Base-by-base conservation (phyloP, 1,140 invertebrate genomes). In the Bombus terrestris region DNA sequence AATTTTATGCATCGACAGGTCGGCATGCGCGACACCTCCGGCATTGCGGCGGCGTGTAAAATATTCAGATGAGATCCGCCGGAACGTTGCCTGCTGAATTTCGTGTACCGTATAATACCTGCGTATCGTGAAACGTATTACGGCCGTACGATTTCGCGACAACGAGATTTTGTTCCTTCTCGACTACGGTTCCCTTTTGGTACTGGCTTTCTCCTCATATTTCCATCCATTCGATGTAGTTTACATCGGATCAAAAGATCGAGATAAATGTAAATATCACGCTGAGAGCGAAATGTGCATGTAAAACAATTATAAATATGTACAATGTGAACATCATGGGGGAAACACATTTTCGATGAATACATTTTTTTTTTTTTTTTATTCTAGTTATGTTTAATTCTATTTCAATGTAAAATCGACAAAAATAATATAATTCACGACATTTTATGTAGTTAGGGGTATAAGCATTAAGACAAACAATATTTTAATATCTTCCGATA, bases 21-120 rank as follows among this genome's bases (percentile, higher is more conserved):
- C 53, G 53, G 77, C 76, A 75, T 82, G 81, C 81, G 47, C 86
- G 81, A 83, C 89, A 87, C 79, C 89, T 88, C 79, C 80, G 86
- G 85, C 68, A 69, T 75, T 39, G 88, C 81, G 68, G 73, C 66
- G 43, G 68, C 77, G 72, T 89, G 77, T 92, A 85, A 91, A 91
- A 91, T 91, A 89, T 91, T 89, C 89, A 90, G 89, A 90, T 84
- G 89, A 88, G 86, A 90, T 90, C 86, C 86, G 89, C 88, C 73
- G 76, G 47, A 43, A 80, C 80, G 66, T 79, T 53, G 74, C 69
- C 35, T 66, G 57, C 62, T 86, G 79, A 85, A 81, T 85, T 81
- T 85, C 69, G 25, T 57, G 83, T 71, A 39, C 69, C 69, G 32
- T 75, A 62, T 85, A 85, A 85, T 85, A 32, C 59, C 41, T 12